These are phyloP conservation scores for Perithous albicinctus DNA, from an alignment of 2,888 invertebrate species.

Conservation along the genomic window DNA sequence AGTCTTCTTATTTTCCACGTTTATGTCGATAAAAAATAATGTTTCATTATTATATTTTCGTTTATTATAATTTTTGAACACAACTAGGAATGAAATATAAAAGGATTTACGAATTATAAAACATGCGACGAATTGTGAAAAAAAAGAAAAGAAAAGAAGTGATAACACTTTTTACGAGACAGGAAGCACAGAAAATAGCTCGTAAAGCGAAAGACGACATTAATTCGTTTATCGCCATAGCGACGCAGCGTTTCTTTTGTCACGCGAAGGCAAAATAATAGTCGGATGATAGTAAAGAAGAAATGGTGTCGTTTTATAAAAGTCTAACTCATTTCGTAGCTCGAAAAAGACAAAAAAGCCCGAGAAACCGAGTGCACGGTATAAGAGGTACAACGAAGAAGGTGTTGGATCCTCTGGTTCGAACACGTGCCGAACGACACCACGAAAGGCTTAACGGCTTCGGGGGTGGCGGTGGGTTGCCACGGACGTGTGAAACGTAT, in stretches of 20 bases:
- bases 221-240: conserved; percentile 22
- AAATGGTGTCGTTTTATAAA: conserved; percentile 27
- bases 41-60: background rate
- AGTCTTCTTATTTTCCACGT: background rate
- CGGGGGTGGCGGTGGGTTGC: background rate
- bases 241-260: conserved; percentile 16
- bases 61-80: background rate
- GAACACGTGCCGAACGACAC: conserved; percentile 53
- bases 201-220: background rate
- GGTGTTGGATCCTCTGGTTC: conserved; percentile 23
- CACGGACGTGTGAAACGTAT: conserved; percentile 50
- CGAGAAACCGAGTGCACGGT: background rate
- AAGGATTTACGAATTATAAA: too few relatives aligned
- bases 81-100: background rate
- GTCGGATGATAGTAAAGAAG: conserved; percentile 3
- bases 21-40: background rate
- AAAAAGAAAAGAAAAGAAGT: background rate
- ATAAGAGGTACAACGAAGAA: conserved; percentile 13
- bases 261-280: background rate
- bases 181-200: background rate
- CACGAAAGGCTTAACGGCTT: conserved; percentile 40
- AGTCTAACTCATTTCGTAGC: conserved; percentile 30
- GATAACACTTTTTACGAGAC: background rate
- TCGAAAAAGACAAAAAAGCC: conserved; percentile 9
- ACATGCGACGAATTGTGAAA: background rate